phyloP scores from a whole-genome alignment of 92 coral and sea anemone species.

The Zoanthus sociatus region DNA sequence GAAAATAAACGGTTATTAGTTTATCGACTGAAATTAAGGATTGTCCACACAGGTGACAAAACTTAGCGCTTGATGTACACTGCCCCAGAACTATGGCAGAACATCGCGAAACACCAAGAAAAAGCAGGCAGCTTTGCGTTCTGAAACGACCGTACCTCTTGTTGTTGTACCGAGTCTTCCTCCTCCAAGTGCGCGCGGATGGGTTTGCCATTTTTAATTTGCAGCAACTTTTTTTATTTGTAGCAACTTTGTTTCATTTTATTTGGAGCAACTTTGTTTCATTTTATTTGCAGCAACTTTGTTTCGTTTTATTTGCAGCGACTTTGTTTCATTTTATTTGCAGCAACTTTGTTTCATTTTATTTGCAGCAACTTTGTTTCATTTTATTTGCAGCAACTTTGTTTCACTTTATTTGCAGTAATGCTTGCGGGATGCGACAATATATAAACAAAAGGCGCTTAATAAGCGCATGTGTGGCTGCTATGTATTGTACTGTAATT shows the following conservation, averaged over 20 bases:
- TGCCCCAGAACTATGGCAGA: conserved; percentile 44
- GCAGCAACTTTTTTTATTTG: neutral
- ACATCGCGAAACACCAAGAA: conserved; percentile 31
- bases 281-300: neutral
- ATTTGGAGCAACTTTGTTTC: neutral
- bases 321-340: neutral
- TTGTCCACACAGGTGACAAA: conserved; percentile 47
- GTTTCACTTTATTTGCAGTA: neutral
- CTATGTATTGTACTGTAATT: too few relatives aligned
- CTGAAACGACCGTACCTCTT: neutral
- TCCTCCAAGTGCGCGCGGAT: neutral
- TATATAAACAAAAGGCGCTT: too few relatives aligned
- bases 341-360: neutral
- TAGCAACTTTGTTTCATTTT: conserved; percentile 2
- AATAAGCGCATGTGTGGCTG: too few relatives aligned
- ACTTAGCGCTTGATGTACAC: conserved; percentile 27
- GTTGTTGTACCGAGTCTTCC: neutral
- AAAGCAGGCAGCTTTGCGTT: neutral
- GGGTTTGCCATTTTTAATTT: neutral
- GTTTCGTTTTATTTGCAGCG: neutral
- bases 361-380: conserved; percentile 7
- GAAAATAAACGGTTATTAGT: conserved; percentile 36
- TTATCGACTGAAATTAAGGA: conserved; percentile 8
- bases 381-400: neutral
- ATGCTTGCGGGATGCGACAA: too few relatives aligned